Evolutionary conservation across 2,113 vertebrate species (phyloP), one percentile per base, ranked within the genome.

Genomic region (Paramisgurnus dabryanus): DNA sequence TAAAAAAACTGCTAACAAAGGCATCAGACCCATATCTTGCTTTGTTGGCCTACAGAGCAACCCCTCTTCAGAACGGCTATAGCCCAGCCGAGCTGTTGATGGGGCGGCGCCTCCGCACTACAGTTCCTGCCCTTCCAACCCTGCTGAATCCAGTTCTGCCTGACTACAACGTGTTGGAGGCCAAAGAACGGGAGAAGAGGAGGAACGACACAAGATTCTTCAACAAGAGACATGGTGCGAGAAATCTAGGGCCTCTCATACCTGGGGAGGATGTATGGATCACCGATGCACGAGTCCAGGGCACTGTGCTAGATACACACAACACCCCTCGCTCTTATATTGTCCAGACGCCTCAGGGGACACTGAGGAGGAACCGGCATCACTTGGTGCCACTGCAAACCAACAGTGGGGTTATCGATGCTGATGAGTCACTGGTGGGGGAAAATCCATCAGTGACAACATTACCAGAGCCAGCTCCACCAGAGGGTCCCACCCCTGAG

Each of bases 11-110:
- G 27, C 27, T 34, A 34, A 34, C 47, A 11, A 77, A 63, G 6
- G 10, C 65, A 22, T 9, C 22, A 53, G 45, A 82, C 18, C 73
- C 73, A 6, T 82, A 70, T 11, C 43, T 77, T 3, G 57, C 80
- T 9, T 22, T 68, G 13, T 64, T 81, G 2, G 63, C 64, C 7
- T 76, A 82, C 12, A 81, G 79, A 47, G 61, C 80, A 3, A 76
- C 79, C 11, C 79, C 69, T 2, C 22, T 64, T 7, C 57, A 18
- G 57, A 58, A 58, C 17, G 57, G 57, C 15, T 18, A 58, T 10
- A 47, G 45, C 22, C 22, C 22, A 22, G 22, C 7, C 45, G 27
- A 47, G 45, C 45, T 47, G 2, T 47, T 47, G 10, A 47, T 47
- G 6, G 45, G 45, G 7, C 7, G 45, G 10, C 45, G 4, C 45